phyloP scores from a whole-genome alignment of 2,888 invertebrate species.

The Noctua pronuba region DNA sequence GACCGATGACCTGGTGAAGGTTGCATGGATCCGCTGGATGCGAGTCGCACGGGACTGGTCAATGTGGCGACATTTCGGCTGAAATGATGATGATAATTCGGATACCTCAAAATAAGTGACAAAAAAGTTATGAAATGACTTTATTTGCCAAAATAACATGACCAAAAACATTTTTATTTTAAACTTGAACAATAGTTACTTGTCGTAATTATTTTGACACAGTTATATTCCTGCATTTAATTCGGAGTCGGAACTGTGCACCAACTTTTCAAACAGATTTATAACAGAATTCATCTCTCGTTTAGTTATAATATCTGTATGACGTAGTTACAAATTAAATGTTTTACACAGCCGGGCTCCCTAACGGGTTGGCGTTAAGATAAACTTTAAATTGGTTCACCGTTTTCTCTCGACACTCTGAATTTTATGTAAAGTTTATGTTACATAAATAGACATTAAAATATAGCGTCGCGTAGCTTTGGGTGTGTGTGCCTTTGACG shows the following conservation, averaged over 20 bases:
- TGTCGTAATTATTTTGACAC: constrained; percentile 37
- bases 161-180: neutral
- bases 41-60: too few relatives aligned
- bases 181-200: constrained; percentile 7
- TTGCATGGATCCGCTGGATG: too few relatives aligned
- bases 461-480: constrained; percentile 25
- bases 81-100: too few relatives aligned
- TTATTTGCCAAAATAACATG: neutral
- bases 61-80: too few relatives aligned
- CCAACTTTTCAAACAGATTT: constrained; percentile 53
- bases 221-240: constrained; percentile 31
- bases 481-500: constrained; percentile 17
- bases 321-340: constrained; percentile 59
- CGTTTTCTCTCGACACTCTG: constrained; percentile 61
- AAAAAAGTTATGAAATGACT: neutral
- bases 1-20: too few relatives aligned
- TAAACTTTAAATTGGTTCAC: constrained; percentile 78
- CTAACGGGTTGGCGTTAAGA: constrained; percentile 56
- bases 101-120: neutral
- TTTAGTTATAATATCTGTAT: constrained; percentile 46
- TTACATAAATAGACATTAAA: constrained; percentile 47
- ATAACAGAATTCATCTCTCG: constrained; percentile 52
- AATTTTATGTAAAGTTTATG: constrained; percentile 54
- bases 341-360: constrained; percentile 57
- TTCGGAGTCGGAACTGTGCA: constrained; percentile 13